These are phyloP conservation scores for Hafferia zeledoni DNA, from an alignment of 2,797 vertebrate species.

Conservation along the genomic window DNA sequence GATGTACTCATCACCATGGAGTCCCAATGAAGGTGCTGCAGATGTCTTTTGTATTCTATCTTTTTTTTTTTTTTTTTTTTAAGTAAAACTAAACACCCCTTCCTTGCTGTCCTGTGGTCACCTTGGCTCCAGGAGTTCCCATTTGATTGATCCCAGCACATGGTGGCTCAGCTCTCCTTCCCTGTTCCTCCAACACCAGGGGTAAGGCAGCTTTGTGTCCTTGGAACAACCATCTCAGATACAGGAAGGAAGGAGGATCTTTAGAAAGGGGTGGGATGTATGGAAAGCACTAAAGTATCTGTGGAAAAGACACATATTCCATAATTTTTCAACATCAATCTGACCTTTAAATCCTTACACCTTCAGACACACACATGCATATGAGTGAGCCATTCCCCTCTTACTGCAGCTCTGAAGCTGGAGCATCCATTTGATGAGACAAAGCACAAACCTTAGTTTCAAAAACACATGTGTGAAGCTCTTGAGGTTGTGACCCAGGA, in stretches of 20 bases:
- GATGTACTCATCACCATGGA: not conserved
- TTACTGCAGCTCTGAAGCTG: constrained; percentile 2
- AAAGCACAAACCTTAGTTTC: constrained; percentile 40
- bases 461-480: constrained; percentile 5
- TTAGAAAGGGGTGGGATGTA: not conserved
- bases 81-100: not conserved
- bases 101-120: not conserved
- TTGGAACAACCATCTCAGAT: not conserved
- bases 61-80: no score
- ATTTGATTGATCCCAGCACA: rapidly evolving
- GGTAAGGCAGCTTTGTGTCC: not conserved
- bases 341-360: not conserved
- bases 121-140: not conserved
- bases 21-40: not conserved
- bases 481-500: not conserved
- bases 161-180: not conserved
- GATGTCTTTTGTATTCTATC: not conserved
- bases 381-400: not conserved
- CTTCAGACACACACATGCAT: not conserved
- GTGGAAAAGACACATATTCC: not conserved
- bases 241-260: not conserved
- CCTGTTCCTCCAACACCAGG: not conserved
- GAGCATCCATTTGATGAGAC: not conserved
- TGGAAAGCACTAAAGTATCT: not conserved
- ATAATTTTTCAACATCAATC: not conserved